Evolutionary conservation across 1,140 invertebrate genomes (phyloP), one percentile per base, ranked within the genome.

Genomic region (Lucilia cuprina): DNA sequence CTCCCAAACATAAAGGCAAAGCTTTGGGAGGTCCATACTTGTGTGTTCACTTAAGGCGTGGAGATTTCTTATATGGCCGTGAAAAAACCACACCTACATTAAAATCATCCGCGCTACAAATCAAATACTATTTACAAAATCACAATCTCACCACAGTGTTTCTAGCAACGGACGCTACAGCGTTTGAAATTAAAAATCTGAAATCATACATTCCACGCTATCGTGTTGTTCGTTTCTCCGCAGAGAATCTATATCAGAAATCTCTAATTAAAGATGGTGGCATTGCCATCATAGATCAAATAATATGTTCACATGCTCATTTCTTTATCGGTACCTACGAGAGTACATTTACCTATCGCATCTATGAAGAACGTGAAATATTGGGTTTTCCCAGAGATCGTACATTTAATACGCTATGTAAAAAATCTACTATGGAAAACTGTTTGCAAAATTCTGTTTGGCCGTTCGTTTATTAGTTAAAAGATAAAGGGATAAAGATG

Each of bases 331-430:
- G 98, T 41, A 98, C 97, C 0, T 93, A 96, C 89, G 96, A 97
- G 89, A 99, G 98, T 85, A 99, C 98, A 34, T 99, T 99, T 92
- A 96, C 98, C 14, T 98, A 96, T 90, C 93, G 98, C 82, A 99
- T 99, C 85, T 97, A 99, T 93, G 98, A 99, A 91, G 98, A 99
- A 90, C 93, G 98, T 74, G 98, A 99, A 92, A 98, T 99, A 85
- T 89, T 99, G 21, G 97, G 97, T 8, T 98, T 98, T 91, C 92
- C 93, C 50, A 92, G 93, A 84, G 89, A 94, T 55, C 95, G 94
- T 17, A 99, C 98, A 25, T 99, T 98, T 91, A 99, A 99, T 91
- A 92, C 94, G 84, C 93, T 99, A 17, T 99, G 98, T 91, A 93
- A 93, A 49, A 90, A 93, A 85, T 86, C 92, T 65, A 88, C 89